Percentiles rank a stretch among this genome's conserved stretches.
phyloP scores from a whole-genome alignment of 2,888 invertebrate genomes.

The Peribatodes rhomboidaria region DNA sequence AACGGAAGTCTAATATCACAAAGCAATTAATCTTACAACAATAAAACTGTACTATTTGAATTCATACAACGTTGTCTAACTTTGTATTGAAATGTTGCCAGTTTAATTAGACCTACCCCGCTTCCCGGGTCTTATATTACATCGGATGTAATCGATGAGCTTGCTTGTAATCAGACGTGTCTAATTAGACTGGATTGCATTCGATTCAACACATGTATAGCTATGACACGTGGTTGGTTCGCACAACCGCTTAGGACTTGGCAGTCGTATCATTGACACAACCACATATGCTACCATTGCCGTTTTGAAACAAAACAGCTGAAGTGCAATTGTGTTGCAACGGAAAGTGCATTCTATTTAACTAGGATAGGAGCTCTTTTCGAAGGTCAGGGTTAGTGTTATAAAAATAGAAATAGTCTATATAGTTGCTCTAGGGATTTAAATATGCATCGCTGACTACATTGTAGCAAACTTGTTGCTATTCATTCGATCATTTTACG shows the following conservation, averaged over 20 bases:
- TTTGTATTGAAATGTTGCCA: constrained; percentile 46
- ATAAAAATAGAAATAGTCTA: constrained; percentile 70
- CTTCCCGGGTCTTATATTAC: constrained; percentile 19
- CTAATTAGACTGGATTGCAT: constrained; percentile 55
- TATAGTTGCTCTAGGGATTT: constrained; percentile 60
- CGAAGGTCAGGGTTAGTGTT: constrained; percentile 36
- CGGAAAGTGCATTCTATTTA: constrained; percentile 45
- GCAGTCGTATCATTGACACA: constrained; percentile 66
- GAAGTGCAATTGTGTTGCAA: constrained; percentile 36
- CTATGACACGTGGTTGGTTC: constrained; percentile 71
- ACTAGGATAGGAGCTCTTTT: constrained; percentile 35
- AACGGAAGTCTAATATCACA: constrained; percentile 53
- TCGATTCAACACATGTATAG: constrained; percentile 51
- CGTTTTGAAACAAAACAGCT: constrained; percentile 44
- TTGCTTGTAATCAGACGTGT: constrained; percentile 47
- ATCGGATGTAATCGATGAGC: constrained; percentile 25
- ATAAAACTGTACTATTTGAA: constrained; percentile 50
- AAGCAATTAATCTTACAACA: constrained; percentile 53
- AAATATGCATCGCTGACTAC: constrained; percentile 70
- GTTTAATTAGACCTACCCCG: constrained; percentile 42
- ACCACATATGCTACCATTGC: constrained; percentile 46
- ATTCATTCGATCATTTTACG: constrained; percentile 58
- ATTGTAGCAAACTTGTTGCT: constrained; percentile 69
- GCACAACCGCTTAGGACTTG: constrained; percentile 63
- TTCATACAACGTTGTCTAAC: constrained; percentile 53